These are phyloP conservation scores for Sarcophaga caerulescens DNA, from an alignment of 2,888 invertebrate species.

Conservation along the genomic window DNA sequence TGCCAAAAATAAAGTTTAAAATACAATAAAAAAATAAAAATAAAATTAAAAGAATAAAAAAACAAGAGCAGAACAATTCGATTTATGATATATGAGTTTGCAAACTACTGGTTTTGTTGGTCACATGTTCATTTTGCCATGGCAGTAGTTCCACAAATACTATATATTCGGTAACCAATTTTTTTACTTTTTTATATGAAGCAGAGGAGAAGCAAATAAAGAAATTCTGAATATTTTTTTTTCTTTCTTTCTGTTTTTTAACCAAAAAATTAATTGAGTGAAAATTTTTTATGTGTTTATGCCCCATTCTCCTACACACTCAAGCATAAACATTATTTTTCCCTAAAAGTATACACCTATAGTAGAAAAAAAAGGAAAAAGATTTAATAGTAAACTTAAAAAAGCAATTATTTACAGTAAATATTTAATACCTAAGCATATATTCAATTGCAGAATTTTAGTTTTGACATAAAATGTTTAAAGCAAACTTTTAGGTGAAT, in stretches of 20 bases:
- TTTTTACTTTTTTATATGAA: constrained; percentile 36
- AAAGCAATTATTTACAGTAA: constrained; percentile 30
- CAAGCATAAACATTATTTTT: neutral
- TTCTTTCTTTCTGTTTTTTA: constrained; percentile 58
- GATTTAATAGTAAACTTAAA: no score
- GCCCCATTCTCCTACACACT: neutral
- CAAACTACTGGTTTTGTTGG: constrained; percentile 56
- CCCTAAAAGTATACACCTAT: neutral
- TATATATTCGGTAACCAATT: constrained; percentile 46
- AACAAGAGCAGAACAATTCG: constrained; percentile 1
- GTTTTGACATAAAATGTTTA: neutral
- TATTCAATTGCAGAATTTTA: neutral
- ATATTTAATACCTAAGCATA: constrained; percentile 55
- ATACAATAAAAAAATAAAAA: neutral
- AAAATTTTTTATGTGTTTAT: constrained; percentile 69
- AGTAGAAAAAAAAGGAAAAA: neutral
- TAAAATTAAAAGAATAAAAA: neutral
- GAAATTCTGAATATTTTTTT: constrained; percentile 24
- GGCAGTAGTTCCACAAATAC: neutral
- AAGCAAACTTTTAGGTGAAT: constrained; percentile 38
- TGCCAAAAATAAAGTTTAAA: constrained; percentile 47
- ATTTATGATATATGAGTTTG: constrained; percentile 57
- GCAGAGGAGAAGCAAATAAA: no score
- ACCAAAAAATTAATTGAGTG: constrained; percentile 73
- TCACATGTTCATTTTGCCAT: constrained; percentile 13